A percentile compares a stretch with the other conserved stretches of the same genome.
Conservation (phyloP, 2,797 vertebrate genomes). For the Spatula versicolor region DNA sequence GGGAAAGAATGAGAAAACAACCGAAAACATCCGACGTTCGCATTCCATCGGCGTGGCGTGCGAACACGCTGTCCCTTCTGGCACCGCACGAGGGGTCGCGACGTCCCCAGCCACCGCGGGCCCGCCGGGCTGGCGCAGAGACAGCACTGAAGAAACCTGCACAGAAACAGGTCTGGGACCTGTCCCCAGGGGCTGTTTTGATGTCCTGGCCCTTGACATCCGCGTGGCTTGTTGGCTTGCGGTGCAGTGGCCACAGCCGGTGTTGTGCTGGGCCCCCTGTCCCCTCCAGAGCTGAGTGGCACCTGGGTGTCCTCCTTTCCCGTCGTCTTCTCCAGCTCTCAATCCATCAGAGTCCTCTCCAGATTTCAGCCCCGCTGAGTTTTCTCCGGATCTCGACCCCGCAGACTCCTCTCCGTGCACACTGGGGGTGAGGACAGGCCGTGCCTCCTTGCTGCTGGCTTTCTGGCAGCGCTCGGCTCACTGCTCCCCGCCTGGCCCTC, state of each 20-base stretch:
- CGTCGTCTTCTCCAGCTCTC: not conserved
- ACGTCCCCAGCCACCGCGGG: fast-evolving
- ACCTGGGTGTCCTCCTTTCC: fast-evolving
- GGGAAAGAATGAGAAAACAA: not conserved
- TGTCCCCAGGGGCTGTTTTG: not conserved
- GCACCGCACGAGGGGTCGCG: fast-evolving
- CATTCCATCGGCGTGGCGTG: not conserved
- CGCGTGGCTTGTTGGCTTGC: fast-evolving
- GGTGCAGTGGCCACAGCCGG: not conserved
- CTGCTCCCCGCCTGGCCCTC: not conserved
- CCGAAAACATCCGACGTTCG: not conserved
- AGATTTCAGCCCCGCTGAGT: not conserved
- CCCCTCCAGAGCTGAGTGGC: not conserved
- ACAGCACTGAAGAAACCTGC: not conserved
- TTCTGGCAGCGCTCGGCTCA: not conserved
- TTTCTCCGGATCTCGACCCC: not conserved
- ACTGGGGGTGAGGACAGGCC: too few relatives aligned
- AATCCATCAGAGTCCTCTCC: not conserved
- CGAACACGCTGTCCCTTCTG: fast-evolving
- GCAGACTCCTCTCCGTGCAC: fast-evolving
- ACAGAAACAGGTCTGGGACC: not conserved
- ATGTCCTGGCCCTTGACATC: not conserved
- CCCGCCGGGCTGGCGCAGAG: fast-evolving
- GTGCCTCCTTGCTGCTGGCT: not conserved
- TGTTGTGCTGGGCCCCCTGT: not conserved